Evolutionary conservation across 2,113 vertebrate genomes (phyloP), one percentile per base, ranked within the genome.

Genomic region (Phyllopteryx taeniolatus): DNA sequence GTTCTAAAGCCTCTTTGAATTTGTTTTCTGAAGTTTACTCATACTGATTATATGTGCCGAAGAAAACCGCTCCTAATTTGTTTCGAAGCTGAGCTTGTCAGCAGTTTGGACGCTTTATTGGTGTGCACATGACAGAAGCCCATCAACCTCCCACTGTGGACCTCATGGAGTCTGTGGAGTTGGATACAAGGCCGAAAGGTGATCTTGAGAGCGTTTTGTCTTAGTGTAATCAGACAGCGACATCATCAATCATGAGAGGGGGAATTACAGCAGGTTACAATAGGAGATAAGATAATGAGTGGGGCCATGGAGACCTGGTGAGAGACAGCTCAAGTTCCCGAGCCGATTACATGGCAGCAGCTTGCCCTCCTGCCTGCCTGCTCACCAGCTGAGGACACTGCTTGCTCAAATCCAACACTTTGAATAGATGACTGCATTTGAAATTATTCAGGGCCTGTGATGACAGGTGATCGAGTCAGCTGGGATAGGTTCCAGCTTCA

Each of bases 151-250:
- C 31, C 35, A 0, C 68, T 5, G 69, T 4, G 43, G 75, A 73
- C 72, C 73, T 79, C 67, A 73, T 71, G 71, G 80, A 74, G 78
- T 73, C 74, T 19, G 60, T 73, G 78, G 68, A 78, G 60, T 85
- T 80, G 82, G 86, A 81, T 74, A 10, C 72, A 27, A 79, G 74
- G 76, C 5, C 54, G 91, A 88, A 91, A 92, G 84, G 72, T 86
- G 90, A 91, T 90, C 90, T 88, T 78, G 65, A 64, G 67, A 72
- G 67, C 54, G 65, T 86, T 90, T 91, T 90, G 89, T 91, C 74
- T 83, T 69, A 77, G 79, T 88, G 88, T 91, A 91, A 91, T 92
- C 88, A 90, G 89, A 91, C 90, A 89, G 87, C 82, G 77, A 86
- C 84, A 90, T 92, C 88, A 89, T 90, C 91, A 85, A 88, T 90